Evolutionary conservation across 2,797 vertebrate species (phyloP), one percentile per base, ranked within the genome.

Genomic region (Luscinia luscinia): DNA sequence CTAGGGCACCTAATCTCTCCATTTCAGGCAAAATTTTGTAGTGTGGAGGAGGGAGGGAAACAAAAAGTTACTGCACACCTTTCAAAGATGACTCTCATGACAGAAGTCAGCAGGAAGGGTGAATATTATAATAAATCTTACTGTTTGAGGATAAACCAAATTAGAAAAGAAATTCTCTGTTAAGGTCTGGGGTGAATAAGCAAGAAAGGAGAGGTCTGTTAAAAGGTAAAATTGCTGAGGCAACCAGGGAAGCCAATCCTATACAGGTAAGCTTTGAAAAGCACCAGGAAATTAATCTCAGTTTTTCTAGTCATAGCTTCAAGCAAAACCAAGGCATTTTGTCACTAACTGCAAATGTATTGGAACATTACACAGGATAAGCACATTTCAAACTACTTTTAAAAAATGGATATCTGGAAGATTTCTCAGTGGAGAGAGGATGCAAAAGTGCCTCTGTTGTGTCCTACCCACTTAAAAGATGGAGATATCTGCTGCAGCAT

Each of bases 1-100:
- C 38, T 43, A 80, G 32, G 82, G 40, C 52, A 94, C 91, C 67
- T 94, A 75, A 95, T 90, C 87, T 94, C 90, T 68, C 74, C 30
- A 66, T 70, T 94, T 95, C 87, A 96, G 89, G 62, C 79, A 88
- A 13, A 46, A 61, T 43, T 89, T 75, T 80, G 55, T 10, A 72
- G 41, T 24, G 11, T 2, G n/a, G 24, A 51, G 32, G 13, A 6
- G 21, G 4, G 12, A 26, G 21, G 19, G 9, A 16, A 69, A 80
- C 11, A 69, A 66, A 43, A 90, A 63, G 21, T 66, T 58, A 30
- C 12, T 41, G 62, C 28, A 67, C 49, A 49, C 46, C 58, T 62
- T 80, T 70, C 46, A 67, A 63, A 85, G 24, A 68, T 26, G 48
- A 87, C 18, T 89, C 78, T 45, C 36, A 27, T 12, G 30, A 82